These are phyloP conservation scores for Riptortus pedestris DNA, from an alignment of 1,140 invertebrate species.

Conservation along the genomic window DNA sequence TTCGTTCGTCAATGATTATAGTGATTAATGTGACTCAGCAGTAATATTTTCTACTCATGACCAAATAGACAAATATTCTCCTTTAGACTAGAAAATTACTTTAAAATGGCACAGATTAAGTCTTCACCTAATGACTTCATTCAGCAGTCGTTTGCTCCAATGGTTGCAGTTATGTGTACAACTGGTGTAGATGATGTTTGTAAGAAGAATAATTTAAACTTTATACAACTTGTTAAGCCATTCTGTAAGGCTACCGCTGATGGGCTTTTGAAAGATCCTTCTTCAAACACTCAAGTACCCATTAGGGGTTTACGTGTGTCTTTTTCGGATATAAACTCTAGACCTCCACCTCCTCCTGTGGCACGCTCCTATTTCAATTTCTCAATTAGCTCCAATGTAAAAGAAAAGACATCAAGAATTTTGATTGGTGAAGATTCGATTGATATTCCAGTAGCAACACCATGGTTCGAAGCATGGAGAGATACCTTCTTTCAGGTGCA, in stretches of 20 bases:
- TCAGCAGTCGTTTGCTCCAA: conserved; percentile 76
- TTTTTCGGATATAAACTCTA: conserved; percentile 67
- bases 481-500: conserved; percentile 81
- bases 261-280: conserved; percentile 68
- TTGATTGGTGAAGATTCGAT: conserved; percentile 35
- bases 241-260: conserved; percentile 70
- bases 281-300: conserved; percentile 56
- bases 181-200: conserved; percentile 68
- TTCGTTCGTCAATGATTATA: no score
- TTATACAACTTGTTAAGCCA: conserved; percentile 81
- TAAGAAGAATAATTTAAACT: conserved; percentile 81
- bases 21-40: no score
- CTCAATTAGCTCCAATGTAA: conserved; percentile 61
- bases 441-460: conserved; percentile 52
- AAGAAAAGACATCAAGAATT: conserved; percentile 49
- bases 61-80: no score
- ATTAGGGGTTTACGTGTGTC: conserved; percentile 72
- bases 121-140: conserved; percentile 75
- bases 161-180: conserved; percentile 75
- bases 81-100: no score
- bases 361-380: conserved; percentile 79
- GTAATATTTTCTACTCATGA: no score
- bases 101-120: conserved; percentile 48
- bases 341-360: conserved; percentile 68
- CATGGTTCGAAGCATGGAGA: conserved; percentile 96